A percentile compares a stretch with the other conserved stretches of the same genome.
Conservation (phyloP, 1,140 invertebrate genomes). For the Globodera rostochiensis region DNA sequence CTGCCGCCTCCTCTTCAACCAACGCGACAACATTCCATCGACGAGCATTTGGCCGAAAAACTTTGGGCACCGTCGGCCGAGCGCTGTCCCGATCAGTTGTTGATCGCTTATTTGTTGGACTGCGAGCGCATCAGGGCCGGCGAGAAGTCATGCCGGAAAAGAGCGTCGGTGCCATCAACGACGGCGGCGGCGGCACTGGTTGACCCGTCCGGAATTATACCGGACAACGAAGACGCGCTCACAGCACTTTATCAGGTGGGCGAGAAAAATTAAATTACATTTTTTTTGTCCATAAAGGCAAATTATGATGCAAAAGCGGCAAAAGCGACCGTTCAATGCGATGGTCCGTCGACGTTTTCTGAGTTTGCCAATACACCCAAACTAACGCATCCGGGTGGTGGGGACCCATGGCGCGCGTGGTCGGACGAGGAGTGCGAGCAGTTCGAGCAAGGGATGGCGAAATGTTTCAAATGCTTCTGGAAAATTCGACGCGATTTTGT, state of each 20-base stretch:
- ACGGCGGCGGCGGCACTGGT: too few relatives aligned
- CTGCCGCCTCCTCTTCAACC: neutral
- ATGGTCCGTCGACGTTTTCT: neutral
- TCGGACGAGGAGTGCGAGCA: slow-evolving; percentile 21
- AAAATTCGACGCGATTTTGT: slow-evolving; percentile 27
- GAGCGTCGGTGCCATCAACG: neutral
- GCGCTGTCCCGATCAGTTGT: neutral
- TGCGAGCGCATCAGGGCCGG: slow-evolving; percentile 13
- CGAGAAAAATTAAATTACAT: too few relatives aligned
- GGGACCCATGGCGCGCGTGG: slow-evolving; percentile 6
- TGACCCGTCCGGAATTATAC: neutral
- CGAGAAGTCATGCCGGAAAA: neutral
- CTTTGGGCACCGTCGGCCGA: slow-evolving; percentile 21
- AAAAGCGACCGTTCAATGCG: neutral
- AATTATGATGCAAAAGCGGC: slow-evolving; percentile 22
- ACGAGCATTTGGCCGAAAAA: neutral
- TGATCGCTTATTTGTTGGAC: slow-evolving; percentile 9
- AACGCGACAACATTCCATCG: neutral
- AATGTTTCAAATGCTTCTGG: slow-evolving; percentile 25
- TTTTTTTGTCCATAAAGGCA: slow-evolving; percentile 7
- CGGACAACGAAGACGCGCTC: slow-evolving; percentile 28
- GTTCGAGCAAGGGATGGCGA: slow-evolving; percentile 30
- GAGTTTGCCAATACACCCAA: neutral
- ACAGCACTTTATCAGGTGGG: slow-evolving; percentile 10
- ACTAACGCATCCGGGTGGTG: neutral